Percentiles rank a stretch among this genome's conserved stretches.
Evolutionary conservation across 2,113 vertebrate genomes (phyloP).

Genomic region (Amblyopsis rosae): DNA sequence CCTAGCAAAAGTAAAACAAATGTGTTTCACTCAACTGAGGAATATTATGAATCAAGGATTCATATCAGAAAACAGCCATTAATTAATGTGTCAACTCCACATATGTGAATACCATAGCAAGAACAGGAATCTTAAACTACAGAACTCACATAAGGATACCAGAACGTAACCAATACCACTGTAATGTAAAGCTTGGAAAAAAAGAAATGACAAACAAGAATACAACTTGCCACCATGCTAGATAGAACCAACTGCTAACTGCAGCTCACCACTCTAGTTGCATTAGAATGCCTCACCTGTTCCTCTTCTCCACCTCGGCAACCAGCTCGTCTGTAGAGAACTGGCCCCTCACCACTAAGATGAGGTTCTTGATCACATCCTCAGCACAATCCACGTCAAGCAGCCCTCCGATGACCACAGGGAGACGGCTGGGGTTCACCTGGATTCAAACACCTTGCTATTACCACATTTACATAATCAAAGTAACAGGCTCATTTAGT

Average conservation of each 20-base stretch:
- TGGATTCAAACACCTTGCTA: conserved; percentile 38
- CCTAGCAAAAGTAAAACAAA: no score
- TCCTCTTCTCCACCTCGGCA: conserved; percentile 97
- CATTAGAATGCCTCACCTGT: conserved; percentile 78
- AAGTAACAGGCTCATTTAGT: neutral
- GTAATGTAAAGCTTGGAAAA: neutral
- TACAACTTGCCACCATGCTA: neutral
- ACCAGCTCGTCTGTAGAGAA: conserved; percentile 98
- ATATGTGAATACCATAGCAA: no score
- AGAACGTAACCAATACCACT: neutral
- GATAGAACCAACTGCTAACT: neutral
- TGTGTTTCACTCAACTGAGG: no score
- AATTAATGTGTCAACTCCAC: no score
- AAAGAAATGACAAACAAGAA: neutral
- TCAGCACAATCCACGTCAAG: conserved; percentile 98
- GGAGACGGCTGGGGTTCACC: conserved; percentile 97
- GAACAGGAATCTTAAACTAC: no score
- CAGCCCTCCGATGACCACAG: conserved; percentile 95
- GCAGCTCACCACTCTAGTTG: neutral
- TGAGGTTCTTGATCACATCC: conserved; percentile 98
- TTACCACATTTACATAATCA: neutral
- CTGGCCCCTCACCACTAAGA: conserved; percentile 96
- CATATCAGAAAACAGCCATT: no score
- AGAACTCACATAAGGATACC: no score
- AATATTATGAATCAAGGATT: no score